Base-by-base conservation (phyloP, 1,140 invertebrate species). In the Palaemon carinicauda region DNA sequence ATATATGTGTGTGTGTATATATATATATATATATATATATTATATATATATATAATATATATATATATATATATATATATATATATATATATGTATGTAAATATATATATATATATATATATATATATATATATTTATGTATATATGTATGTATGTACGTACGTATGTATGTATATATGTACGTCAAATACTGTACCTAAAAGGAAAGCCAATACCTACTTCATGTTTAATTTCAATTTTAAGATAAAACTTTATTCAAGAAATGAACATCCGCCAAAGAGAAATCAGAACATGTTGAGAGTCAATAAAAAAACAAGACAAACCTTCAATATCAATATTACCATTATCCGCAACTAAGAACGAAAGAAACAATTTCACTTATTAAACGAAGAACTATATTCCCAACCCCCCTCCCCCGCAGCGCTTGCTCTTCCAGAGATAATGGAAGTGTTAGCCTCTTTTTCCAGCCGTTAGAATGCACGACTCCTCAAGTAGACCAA, bases 401-500 rank as follows among this genome's bases (percentile, higher is more conserved):
- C 9, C 54, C n/a, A n/a, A n/a, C n/a, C 7, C 29, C 21, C 4
- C 21, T 53, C 31, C 24, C 52, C 50, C 19, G 15, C 14, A 52
- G 54, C 50, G 50, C 41, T 10, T 2, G 24, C 7, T 21, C 50
- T 27, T 5, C 19, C 29, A 9, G 50, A 50, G 15, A 73, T 41
- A 41, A 73, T 41, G 41, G 41, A 17, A 73, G 29, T 29, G 71
- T 73, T 73, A 73, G 41, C 41, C 29, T 29, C 71, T 41, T 41
- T 29, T 41, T 17, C 27, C 71, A 41, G 29, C n/a, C 29, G 71
- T 41, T 73, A 53, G 52, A 79, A 79, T 29, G 52, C 77, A 79
- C 77, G 51, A 27, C 52, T 31, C 77, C 27, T 29, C 77, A 79
- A 79, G 12, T 79, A 79, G 77, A 56, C 77, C 77, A 79, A 79